Conservation (phyloP, 2,797 vertebrate species). For the Euphonia xanthogaster region DNA sequence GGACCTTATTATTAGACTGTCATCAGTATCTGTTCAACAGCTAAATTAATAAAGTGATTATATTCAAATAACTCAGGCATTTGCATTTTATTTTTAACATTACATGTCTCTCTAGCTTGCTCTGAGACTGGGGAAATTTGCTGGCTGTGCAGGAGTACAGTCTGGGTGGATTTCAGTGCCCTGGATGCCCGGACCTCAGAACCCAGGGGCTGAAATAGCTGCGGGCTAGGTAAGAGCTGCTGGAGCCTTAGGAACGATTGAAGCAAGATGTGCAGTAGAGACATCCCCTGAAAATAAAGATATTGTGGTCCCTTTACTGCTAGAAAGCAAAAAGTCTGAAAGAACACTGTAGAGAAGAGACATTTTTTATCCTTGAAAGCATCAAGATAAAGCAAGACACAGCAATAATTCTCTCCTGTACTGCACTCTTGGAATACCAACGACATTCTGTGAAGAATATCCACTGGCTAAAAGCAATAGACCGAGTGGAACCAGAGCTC, state of each 20-base stretch:
- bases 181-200: neutral
- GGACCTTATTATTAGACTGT: conserved; percentile 50
- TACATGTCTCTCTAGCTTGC: neutral
- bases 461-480: neutral
- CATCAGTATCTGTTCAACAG: conserved; percentile 50
- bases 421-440: neutral
- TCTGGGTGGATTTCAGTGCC: neutral
- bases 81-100: conserved; percentile 64
- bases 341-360: neutral
- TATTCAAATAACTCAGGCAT: conserved; percentile 55
- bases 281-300: neutral
- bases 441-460: neutral
- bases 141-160: neutral
- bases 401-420: neutral
- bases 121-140: neutral
- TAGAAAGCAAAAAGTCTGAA: neutral
- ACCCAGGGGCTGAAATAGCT: neutral
- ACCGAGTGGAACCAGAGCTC: neutral
- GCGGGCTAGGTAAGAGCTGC: neutral
- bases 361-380: neutral
- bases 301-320: neutral
- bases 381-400: conserved; percentile 2
- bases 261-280: neutral
- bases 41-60: conserved; percentile 56
- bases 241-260: neutral